Percentiles rank a stretch among this genome's conserved stretches.
phyloP scores from a whole-genome alignment of 2,113 vertebrate species.

The Mormyrus iriodes region DNA sequence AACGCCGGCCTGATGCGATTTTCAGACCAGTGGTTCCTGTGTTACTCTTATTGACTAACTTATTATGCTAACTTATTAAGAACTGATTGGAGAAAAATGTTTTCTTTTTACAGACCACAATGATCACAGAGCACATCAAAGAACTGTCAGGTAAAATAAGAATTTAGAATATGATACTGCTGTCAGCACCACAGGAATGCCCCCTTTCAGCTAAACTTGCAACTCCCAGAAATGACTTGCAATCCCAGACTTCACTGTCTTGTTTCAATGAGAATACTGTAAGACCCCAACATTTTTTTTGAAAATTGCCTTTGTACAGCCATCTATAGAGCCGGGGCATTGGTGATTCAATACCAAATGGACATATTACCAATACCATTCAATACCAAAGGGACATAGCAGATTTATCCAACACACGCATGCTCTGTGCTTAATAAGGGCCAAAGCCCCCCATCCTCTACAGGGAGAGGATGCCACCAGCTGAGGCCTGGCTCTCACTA shows the following conservation, averaged over 20 bases:
- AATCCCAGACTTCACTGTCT: not conserved
- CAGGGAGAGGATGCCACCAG: not conserved
- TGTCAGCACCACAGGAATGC: not conserved
- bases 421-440: not conserved
- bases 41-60: not conserved
- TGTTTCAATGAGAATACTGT: not conserved
- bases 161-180: not conserved
- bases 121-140: not conserved
- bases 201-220: not conserved
- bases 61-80: not conserved
- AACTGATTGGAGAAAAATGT: not conserved
- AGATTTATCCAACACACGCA: not conserved
- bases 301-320: not conserved
- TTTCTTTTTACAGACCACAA: not conserved
- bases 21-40: not conserved
- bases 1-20: not conserved
- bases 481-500: not conserved
- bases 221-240: not conserved
- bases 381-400: not conserved
- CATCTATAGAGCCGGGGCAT: not conserved
- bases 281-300: too few species aligned
- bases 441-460: not conserved
- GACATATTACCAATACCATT: too few species aligned
- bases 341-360: not conserved
- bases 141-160: not conserved